A percentile compares a stretch with the other conserved stretches of the same genome.
These are phyloP conservation scores for Phenacoccus solenopsis DNA, from an alignment of 1,140 invertebrate genomes.

Conservation along the genomic window DNA sequence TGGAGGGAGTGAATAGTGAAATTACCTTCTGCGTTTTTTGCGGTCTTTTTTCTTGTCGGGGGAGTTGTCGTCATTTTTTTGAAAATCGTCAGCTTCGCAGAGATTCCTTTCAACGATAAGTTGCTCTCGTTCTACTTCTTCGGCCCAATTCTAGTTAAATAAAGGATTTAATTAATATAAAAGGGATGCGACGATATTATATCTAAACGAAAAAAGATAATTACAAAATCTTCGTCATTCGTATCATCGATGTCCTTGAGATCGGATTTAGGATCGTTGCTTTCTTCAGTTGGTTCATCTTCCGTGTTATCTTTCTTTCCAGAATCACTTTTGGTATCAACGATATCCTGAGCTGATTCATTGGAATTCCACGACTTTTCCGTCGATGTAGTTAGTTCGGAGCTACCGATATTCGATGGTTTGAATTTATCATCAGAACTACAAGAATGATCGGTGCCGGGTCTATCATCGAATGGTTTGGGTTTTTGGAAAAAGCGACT, in stretches of 20 bases:
- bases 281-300: neutral
- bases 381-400: neutral
- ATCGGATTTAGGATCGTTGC: neutral
- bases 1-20: neutral
- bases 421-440: neutral
- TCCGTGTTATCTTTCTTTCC: neutral
- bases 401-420: neutral
- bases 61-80: slow-evolving; percentile 5
- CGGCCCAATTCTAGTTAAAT: slow-evolving; percentile 21
- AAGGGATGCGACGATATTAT: no score
- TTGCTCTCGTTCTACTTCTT: slow-evolving; percentile 22
- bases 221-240: neutral
- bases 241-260: neutral
- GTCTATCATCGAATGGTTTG: neutral
- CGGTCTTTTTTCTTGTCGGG: neutral
- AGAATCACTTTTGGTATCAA: neutral
- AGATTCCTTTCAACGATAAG: slow-evolving; percentile 16
- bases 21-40: slow-evolving; percentile 19
- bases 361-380: neutral
- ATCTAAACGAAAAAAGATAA: neutral
- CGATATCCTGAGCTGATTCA: neutral
- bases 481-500: neutral
- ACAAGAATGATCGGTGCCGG: neutral
- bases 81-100: slow-evolving; percentile 12
- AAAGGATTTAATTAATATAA: neutral